Evolutionary conservation across 2,797 vertebrate genomes (phyloP).

Genomic region (Galago senegalensis): DNA sequence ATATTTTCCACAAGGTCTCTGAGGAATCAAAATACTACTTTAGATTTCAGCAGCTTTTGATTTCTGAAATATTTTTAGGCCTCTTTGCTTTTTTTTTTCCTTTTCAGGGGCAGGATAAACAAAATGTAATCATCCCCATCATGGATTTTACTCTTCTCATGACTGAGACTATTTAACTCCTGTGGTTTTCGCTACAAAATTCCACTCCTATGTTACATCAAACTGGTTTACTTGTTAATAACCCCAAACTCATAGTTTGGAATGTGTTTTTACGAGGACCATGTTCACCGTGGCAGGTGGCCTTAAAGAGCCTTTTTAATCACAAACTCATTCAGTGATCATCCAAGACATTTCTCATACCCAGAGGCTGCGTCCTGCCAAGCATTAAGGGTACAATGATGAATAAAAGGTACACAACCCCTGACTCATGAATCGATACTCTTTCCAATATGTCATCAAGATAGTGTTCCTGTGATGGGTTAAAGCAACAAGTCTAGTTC

Average conservation of each 20-base stretch:
- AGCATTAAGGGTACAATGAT: neutral
- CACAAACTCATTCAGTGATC: neutral
- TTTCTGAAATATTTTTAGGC: conserved; percentile 66
- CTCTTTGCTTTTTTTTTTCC: conserved; percentile 24
- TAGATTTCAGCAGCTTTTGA: conserved; percentile 74
- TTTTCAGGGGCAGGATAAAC: neutral
- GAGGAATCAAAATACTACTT: conserved; percentile 66
- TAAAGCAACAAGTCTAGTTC: neutral
- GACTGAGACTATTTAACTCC: conserved; percentile 12
- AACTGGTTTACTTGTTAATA: neutral
- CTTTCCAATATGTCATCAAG: neutral
- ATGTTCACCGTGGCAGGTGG: neutral
- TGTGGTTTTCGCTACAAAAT: conserved; percentile 28
- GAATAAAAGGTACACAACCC: neutral
- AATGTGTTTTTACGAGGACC: conserved; percentile 8
- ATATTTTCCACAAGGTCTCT: conserved; percentile 62
- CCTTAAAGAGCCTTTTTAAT: neutral
- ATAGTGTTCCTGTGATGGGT: neutral
- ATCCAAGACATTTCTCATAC: neutral
- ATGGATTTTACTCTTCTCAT: conserved; percentile 20
- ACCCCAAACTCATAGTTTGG: neutral
- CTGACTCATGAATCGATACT: conserved; percentile 13
- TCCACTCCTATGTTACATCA: neutral
- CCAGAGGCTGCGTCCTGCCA: neutral
- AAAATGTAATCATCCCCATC: conserved; percentile 52